phyloP scores from a whole-genome alignment of 2,797 vertebrate species.

The Gastrophryne carolinensis region DNA sequence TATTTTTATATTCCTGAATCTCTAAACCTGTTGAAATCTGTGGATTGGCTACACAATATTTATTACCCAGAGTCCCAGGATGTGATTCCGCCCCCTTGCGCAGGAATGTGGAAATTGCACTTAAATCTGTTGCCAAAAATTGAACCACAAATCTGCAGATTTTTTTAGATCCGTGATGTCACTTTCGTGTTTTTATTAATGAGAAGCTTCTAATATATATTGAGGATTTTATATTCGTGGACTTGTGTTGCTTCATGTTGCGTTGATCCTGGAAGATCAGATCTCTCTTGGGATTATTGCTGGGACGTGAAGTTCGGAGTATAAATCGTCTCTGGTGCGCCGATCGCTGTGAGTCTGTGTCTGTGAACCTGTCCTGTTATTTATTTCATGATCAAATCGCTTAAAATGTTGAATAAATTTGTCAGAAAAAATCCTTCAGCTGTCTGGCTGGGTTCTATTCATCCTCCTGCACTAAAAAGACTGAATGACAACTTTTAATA shows the following conservation, averaged over 20 bases:
- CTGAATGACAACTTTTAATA: too few relatives aligned
- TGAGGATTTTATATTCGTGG: conserved; percentile 3
- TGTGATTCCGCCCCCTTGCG: too few relatives aligned
- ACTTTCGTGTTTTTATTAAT: conserved; percentile 4
- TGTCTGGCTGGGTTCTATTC: conserved; percentile 55
- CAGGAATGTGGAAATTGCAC: conserved; percentile 47
- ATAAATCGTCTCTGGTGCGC: conserved; percentile 55
- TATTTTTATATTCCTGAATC: too few relatives aligned
- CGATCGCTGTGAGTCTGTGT: conserved; percentile 62
- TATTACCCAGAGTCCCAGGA: too few relatives aligned
- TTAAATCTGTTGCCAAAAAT: conserved; percentile 66
- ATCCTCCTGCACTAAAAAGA: too few relatives aligned
- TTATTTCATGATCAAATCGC: conserved; percentile 84
- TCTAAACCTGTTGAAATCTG: too few relatives aligned
- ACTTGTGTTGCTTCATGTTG: conserved; percentile 26
- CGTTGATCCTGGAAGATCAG: conserved; percentile 14
- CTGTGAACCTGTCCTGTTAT: conserved; percentile 83
- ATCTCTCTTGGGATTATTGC: conserved; percentile 24
- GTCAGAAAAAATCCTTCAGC: conserved; percentile 70
- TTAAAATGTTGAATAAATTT: conserved; percentile 91
- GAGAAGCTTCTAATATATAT: not conserved
- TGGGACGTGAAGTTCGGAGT: conserved; percentile 41
- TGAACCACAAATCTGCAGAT: conserved; percentile 29
- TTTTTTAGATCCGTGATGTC: too few relatives aligned
- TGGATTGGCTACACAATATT: too few relatives aligned